phyloP scores from a whole-genome alignment of 1,140 invertebrate genomes.

The Ctenoplectra terminalis region DNA sequence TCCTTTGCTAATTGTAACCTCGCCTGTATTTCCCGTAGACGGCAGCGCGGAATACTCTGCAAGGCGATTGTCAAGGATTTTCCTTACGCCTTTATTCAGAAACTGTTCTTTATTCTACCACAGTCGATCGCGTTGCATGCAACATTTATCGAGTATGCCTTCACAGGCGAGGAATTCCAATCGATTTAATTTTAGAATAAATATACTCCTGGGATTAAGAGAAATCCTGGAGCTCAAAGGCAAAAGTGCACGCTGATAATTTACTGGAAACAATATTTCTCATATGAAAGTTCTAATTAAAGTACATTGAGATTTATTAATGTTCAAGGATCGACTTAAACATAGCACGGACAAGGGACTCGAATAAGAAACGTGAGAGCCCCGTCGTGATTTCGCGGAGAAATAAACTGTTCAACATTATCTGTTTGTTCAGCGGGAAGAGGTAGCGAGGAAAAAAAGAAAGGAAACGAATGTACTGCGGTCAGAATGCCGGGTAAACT shows the following conservation, averaged over 20 bases:
- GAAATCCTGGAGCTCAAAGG: background rate
- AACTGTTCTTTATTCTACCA: slow-evolving; percentile 27
- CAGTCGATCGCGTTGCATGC: background rate
- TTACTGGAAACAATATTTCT: background rate
- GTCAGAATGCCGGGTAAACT: background rate
- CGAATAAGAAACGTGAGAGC: background rate
- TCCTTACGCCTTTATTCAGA: slow-evolving; percentile 38
- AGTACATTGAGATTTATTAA: background rate
- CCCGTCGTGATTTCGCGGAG: background rate
- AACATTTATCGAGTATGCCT: background rate
- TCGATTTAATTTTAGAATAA: background rate
- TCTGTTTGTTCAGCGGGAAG: slow-evolving; percentile 13
- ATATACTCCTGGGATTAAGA: background rate
- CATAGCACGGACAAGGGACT: too few relatives aligned
- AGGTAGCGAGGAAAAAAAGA: background rate
- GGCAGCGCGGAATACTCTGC: slow-evolving; percentile 12
- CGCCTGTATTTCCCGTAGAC: slow-evolving; percentile 53
- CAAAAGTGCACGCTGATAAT: background rate
- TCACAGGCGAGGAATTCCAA: background rate
- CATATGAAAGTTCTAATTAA: background rate
- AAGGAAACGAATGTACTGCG: background rate
- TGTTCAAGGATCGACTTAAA: background rate
- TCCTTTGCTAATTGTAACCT: slow-evolving; percentile 1
- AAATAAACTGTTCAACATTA: slow-evolving; percentile 20
- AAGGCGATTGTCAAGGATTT: slow-evolving; percentile 47